phyloP scores from a whole-genome alignment of 2,888 invertebrate genomes.

The Dryobota labecula region DNA sequence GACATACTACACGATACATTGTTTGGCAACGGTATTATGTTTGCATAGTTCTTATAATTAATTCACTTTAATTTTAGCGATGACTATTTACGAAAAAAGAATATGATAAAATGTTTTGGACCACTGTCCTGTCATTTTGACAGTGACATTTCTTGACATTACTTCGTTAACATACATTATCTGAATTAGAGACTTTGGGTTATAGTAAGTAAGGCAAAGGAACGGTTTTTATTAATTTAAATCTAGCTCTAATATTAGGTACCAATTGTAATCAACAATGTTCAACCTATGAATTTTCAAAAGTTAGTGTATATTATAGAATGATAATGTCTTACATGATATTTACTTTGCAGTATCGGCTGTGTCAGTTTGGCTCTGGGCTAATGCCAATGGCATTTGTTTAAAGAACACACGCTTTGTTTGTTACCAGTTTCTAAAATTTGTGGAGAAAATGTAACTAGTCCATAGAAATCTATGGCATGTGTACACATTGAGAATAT shows the following conservation, averaged over 20 bases:
- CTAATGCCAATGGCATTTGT: slow-evolving; percentile 1
- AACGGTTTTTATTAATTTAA: background rate
- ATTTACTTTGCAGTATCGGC: background rate
- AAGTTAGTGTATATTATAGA: background rate
- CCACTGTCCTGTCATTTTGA: too few species aligned
- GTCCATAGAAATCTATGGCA: slow-evolving; percentile 41
- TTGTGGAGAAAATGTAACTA: slow-evolving; percentile 38
- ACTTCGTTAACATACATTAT: too few species aligned
- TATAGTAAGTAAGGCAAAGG: too few species aligned
- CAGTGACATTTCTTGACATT: too few species aligned
- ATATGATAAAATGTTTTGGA: too few species aligned
- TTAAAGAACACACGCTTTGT: slow-evolving; percentile 9
- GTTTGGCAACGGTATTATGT: too few species aligned
- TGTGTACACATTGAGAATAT: slow-evolving; percentile 42
- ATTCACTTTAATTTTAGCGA: too few species aligned
- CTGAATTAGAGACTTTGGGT: too few species aligned
- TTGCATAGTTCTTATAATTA: too few species aligned
- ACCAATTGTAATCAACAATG: background rate
- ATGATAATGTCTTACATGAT: background rate
- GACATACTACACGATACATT: too few species aligned
- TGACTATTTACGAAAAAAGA: too few species aligned
- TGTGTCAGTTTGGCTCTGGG: background rate
- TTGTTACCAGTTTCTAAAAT: slow-evolving; percentile 21
- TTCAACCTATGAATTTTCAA: background rate
- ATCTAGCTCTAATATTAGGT: background rate